These are phyloP conservation scores for Pantherophis vulpinus DNA, from an alignment of 2,797 vertebrate genomes.

Conservation along the genomic window DNA sequence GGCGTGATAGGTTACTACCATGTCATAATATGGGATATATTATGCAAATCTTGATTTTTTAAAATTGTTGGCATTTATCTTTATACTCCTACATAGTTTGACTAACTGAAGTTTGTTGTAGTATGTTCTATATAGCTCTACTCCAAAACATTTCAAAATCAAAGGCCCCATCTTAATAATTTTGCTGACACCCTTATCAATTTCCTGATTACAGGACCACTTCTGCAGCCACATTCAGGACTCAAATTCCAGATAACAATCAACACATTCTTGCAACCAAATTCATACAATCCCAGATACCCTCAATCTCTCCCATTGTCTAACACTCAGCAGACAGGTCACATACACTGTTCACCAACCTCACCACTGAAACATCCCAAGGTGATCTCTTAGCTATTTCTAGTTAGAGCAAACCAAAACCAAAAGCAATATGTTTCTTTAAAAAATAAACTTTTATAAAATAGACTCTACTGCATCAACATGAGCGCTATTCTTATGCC, in stretches of 20 bases:
- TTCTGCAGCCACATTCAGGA: background rate
- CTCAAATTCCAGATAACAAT: background rate
- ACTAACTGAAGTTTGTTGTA: background rate
- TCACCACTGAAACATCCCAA: background rate
- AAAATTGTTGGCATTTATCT: background rate
- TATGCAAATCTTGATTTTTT: background rate
- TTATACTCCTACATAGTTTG: background rate
- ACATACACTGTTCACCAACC: background rate
- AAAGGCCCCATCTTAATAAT: background rate
- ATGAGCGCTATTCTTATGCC: background rate
- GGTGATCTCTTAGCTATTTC: background rate
- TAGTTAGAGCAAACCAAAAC: background rate
- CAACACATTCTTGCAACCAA: background rate
- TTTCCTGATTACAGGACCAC: background rate
- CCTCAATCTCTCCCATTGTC: background rate
- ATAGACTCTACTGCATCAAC: background rate
- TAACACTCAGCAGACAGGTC: background rate
- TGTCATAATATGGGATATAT: background rate
- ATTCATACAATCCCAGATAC: background rate
- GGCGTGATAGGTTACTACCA: background rate
- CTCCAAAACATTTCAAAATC: background rate
- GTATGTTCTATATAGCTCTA: background rate
- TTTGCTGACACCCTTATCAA: background rate
- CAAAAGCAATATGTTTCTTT: background rate
- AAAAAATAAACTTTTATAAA: background rate